phyloP scores from a whole-genome alignment of 2,888 invertebrate species.

The Eugnorisma glareosa region DNA sequence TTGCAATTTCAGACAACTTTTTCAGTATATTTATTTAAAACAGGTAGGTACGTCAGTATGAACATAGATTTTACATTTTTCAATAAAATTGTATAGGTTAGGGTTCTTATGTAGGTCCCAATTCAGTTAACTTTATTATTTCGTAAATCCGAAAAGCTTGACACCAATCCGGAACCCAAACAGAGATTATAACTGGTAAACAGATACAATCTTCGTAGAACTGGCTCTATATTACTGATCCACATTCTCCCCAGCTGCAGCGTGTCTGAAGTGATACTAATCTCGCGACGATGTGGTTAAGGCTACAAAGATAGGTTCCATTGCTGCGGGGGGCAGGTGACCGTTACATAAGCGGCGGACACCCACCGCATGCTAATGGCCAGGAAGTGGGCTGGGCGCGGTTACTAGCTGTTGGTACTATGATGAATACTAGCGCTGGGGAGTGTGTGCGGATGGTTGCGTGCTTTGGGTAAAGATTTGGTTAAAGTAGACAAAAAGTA shows the following conservation, averaged over 20 bases:
- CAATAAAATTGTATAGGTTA: too few relatives aligned
- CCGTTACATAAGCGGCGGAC: constrained; percentile 68
- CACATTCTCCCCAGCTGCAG: constrained; percentile 31
- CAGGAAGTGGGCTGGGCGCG: constrained; percentile 67
- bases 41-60: too few relatives aligned
- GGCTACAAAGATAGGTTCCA: constrained; percentile 45
- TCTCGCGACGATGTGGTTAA: constrained; percentile 13
- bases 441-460: constrained; percentile 20
- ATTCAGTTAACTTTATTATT: neutral
- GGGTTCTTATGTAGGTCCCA: too few relatives aligned
- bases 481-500: neutral
- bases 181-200: constrained; percentile 16
- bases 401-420: constrained; percentile 18
- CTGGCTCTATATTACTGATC: constrained; percentile 19
- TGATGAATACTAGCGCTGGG: constrained; percentile 36
- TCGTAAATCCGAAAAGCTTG: neutral
- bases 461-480: constrained; percentile 34
- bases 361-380: constrained; percentile 67
- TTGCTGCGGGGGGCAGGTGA: constrained; percentile 53
- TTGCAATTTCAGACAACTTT: neutral
- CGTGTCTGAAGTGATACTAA: constrained; percentile 27
- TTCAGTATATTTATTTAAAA: neutral
- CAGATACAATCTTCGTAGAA: constrained; percentile 32
- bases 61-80: too few relatives aligned
- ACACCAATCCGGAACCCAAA: constrained; percentile 20